Conservation (phyloP, 2,113 vertebrate species). For the Martes martes region DNA sequence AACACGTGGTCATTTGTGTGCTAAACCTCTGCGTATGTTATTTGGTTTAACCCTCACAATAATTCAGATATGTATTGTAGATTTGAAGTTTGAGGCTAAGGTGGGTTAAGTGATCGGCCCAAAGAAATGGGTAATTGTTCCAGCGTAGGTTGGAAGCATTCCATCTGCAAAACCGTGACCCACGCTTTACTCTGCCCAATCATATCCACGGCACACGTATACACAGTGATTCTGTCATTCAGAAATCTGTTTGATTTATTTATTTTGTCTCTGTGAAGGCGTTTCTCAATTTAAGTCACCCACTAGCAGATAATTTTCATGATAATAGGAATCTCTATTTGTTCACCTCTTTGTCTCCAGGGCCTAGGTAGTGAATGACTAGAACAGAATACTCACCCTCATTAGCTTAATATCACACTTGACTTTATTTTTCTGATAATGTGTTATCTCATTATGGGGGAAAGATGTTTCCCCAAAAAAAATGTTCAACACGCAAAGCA, state of each 20-base stretch:
- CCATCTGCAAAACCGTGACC: background rate
- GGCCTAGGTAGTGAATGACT: no score
- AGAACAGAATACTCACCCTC: background rate
- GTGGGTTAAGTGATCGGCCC: background rate
- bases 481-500: background rate
- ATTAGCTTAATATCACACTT: background rate
- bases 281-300: background rate
- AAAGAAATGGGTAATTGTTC: background rate
- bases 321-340: background rate
- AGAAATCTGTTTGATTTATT: background rate
- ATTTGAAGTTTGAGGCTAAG: background rate
- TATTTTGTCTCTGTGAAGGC: background rate
- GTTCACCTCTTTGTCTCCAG: background rate
- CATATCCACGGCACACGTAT: fast-evolving
- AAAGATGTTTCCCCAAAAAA: background rate
- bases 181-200: background rate
- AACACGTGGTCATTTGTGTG: background rate
- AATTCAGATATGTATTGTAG: background rate
- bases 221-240: background rate
- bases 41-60: background rate
- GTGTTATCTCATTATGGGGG: background rate
- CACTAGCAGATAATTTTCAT: background rate
- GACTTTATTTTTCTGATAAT: background rate
- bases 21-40: background rate
- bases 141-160: background rate